Evolutionary conservation across 2,113 vertebrate species (phyloP).

Genomic region (Indicator indicator): DNA sequence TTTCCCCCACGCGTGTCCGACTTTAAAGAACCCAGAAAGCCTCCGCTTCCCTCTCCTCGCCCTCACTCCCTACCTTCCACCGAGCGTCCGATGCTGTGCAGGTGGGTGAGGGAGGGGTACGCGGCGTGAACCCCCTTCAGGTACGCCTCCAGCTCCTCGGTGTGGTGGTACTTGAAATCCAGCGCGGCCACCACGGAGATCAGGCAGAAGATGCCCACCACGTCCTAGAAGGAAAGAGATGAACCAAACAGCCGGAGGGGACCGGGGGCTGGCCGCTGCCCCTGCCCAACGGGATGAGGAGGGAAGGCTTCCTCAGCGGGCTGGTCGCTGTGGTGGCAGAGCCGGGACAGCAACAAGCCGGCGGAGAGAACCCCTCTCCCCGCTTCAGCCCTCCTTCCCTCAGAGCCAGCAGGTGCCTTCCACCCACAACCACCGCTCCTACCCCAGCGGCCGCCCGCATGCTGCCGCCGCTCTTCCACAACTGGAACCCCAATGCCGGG

Average conservation of each 20-base stretch:
- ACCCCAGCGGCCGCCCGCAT: neutral
- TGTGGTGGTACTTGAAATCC: constrained; percentile 83
- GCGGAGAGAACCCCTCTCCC: too few relatives aligned
- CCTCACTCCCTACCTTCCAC: constrained; percentile 76
- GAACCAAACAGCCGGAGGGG: neutral
- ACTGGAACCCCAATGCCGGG: neutral
- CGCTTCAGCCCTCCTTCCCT: neutral
- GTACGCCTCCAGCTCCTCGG: constrained; percentile 74
- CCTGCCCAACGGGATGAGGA: neutral
- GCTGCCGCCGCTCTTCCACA: neutral
- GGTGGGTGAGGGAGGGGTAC: constrained; percentile 74
- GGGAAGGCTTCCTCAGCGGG: neutral
- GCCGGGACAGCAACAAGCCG: neutral
- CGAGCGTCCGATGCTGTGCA: constrained; percentile 84
- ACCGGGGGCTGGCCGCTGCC: neutral
- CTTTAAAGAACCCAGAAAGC: rapidly evolving
- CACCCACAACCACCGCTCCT: neutral
- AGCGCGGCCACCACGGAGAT: constrained; percentile 48
- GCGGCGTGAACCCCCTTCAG: constrained; percentile 69
- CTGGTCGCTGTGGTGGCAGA: neutral
- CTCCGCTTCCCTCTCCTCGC: too few relatives aligned
- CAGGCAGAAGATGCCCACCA: constrained; percentile 59
- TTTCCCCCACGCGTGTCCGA: neutral
- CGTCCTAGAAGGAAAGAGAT: constrained; percentile 15
- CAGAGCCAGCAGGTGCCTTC: neutral